Evolutionary conservation across 2,113 vertebrate species (phyloP), one percentile per base, ranked within the genome.

Genomic region (Motacilla alba): DNA sequence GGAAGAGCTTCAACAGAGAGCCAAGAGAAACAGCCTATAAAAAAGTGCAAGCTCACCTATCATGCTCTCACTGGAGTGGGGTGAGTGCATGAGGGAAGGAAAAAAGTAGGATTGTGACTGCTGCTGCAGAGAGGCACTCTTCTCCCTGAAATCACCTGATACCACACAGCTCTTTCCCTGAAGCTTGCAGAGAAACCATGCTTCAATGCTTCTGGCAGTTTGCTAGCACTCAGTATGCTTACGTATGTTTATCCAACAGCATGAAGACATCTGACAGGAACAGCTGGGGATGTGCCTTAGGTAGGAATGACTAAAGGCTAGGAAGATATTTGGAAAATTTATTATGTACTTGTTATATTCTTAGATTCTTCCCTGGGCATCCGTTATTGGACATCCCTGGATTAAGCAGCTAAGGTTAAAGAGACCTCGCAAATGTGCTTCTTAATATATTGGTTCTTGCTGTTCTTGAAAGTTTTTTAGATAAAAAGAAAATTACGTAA

Each of bases 341-440:
- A 47, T 62, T 55, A 33, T 20, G 43, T 22, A 33, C 6, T 50
- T 3, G 4, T 58, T 69, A 30, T 49, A 47, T 66, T 77, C 59
- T 35, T 58, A 66, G 5, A 62, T 56, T 89, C 31, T 89, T 80
- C 46, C 68, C 39, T 55, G 14, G 20, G 7, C 14, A 37, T 35
- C 23, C 4, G 43, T n/a, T 87, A 60, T 16, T 50, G 52, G 26
- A 43, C 30, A 87, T 37, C 35, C 27, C 12, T 74, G 15, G 23
- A 53, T 5, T 50, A 8, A 63, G 14, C 3, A n/a, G 10, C 21
- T 31, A 22, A 50, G 7, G 15, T 67, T 70, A 60, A 47, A 70
- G 6, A 26, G 26, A 37, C 3, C 18, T 20, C 9, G 0, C 28
- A 12, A 19, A 3, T 49, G 7, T 27, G 19, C 11, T 24, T n/a